Base-by-base conservation (phyloP, 2,888 invertebrate genomes). In the Nasonia oneida region DNA sequence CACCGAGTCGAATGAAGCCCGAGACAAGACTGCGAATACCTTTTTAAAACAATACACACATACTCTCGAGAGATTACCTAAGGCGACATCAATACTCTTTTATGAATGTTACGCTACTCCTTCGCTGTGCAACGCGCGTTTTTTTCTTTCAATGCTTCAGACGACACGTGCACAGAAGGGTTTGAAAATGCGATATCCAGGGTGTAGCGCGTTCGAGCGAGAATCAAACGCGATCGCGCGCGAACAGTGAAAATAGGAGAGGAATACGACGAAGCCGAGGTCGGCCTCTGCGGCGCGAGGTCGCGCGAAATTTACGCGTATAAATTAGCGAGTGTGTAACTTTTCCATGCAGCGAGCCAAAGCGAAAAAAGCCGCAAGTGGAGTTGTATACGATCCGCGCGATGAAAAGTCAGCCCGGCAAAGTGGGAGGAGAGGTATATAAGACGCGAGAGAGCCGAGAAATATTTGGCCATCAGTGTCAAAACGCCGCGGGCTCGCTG, bases 1-100 rank as follows among this genome's bases (percentile, higher is more conserved):
- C 76, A 87, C 79, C 81, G 78, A 79, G 14, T 37, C 77, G 70
- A 82, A 79, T 76, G 81, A 85, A 85, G 85, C 85, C 85, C 74
- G 78, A 85, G 85, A 83, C 81, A 77, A 81, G 86, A 83, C 83
- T 81, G 76, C 73, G 73, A 83, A 83, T 80, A 77, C 71, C 37
- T 76, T 83, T 85, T 83, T 61, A 80, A 83, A 83, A 86, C 83
- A 80, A 83, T 80, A 81, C 73, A 83, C 76, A 83, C 71, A 70
- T 61, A 23, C n/a, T 50, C 47, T 12, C 47, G 47, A 33, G 39
- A 80, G 50, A 86, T 80, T 80, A 86, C 83, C 85, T 67, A 79
- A 85, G 84, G 18, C 84, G 61, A 81, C 77, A 73, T 81, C 61
- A 73, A 81, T 81, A 77, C 12, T 64, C 71, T 85, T 85, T 85